Conservation (phyloP, 2,797 vertebrate species). For the Danio albolineatus region DNA sequence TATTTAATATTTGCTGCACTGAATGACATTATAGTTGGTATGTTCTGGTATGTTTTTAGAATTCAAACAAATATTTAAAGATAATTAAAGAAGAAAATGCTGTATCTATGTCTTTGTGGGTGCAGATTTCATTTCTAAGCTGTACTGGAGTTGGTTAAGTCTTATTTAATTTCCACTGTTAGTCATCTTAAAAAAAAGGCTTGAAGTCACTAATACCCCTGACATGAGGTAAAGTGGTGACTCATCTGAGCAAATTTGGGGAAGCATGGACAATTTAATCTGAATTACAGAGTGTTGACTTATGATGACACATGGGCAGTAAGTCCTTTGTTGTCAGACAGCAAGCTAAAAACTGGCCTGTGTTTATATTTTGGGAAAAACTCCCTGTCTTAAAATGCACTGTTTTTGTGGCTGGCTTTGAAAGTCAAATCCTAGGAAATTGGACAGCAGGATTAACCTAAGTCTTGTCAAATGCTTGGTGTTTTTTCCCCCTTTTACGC, state of each 20-base stretch:
- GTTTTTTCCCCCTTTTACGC: background rate
- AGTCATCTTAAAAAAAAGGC: background rate
- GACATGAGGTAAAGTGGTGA: constrained; percentile 63
- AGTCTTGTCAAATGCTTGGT: constrained; percentile 1
- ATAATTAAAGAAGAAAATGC: background rate
- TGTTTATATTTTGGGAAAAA: constrained; percentile 66
- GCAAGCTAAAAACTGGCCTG: constrained; percentile 69
- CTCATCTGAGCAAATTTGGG: constrained; percentile 76
- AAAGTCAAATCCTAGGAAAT: constrained; percentile 25
- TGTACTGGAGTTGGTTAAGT: background rate
- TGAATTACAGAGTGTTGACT: constrained; percentile 76
- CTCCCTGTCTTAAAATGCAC: constrained; percentile 33
- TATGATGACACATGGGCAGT: constrained; percentile 73
- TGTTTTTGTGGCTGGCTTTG: constrained; percentile 20
- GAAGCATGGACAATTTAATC: constrained; percentile 78
- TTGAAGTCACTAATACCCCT: constrained; percentile 26
- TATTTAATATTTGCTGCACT: no score
- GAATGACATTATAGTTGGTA: no score
- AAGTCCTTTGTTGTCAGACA: constrained; percentile 76
- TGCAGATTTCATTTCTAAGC: constrained; percentile 15
- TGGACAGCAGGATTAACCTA: constrained; percentile 26
- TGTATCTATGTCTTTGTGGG: background rate
- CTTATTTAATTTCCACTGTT: constrained; percentile 24
- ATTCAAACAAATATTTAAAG: background rate
- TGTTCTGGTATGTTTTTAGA: background rate